Evolutionary conservation across 2,888 invertebrate species (phyloP), one percentile per base, ranked within the genome.

Genomic region (Galerucella calmariensis): DNA sequence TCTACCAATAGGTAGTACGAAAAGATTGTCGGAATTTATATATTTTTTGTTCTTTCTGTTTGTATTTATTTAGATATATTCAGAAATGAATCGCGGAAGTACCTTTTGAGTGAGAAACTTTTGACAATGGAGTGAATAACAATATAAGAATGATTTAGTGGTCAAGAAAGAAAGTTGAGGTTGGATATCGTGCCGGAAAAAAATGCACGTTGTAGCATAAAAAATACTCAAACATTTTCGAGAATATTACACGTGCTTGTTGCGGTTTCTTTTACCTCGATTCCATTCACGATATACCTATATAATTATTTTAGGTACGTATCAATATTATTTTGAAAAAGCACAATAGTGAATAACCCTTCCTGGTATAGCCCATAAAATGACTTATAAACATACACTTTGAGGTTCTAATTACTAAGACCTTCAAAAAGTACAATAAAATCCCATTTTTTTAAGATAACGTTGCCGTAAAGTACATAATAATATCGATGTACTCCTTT

Each of bases 401-500:
- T 71, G 76, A 77, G 79, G 79, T 78, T 73, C 80, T 81, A 81
- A 81, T 81, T 80, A 81, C 77, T 75, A 76, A 73, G 62, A 75
- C 70, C 66, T 67, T 75, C 71, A 20, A 77, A 79, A 79, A 75
- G 75, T 78, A 80, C 78, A 79, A 80, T 80, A 76, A 72, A 78
- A 76, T 75, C 56, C 27, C 56, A 77, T 73, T 77, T 75, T 41
- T 41, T 75, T 71, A 77, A 65, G 56, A n/a, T 65, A 71, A 51
- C 61, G 20, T 48, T 65, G 65, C 69, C 48, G 56, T 61, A 65
- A 69, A 48, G 66, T 69, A 69, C 66, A 67, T 70, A 70, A 70
- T 70, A 70, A 70, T 70, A 70, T 70, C 27, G 65, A 70, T 70
- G 56, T 65, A 56, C 65, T 53, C 41, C 46, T 70, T 70, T 67